Base-by-base conservation (phyloP, 2,888 invertebrate genomes). In the Sesia apiformis region DNA sequence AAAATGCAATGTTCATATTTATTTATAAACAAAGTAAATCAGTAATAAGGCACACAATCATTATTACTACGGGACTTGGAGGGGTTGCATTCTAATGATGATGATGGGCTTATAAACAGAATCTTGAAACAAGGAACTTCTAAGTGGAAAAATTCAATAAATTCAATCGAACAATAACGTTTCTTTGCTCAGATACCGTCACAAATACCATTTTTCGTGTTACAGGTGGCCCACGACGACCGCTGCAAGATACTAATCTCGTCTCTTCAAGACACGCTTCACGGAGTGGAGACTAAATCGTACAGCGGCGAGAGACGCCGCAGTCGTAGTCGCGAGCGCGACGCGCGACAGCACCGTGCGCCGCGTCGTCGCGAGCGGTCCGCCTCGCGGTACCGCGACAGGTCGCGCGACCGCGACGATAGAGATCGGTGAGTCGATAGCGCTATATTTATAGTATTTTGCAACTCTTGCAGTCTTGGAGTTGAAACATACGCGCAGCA, bases 231-330 rank as follows among this genome's bases (percentile, higher is more conserved):
- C 0, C 94, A 94, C 67, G 99, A 99, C 83, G 99, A 99, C 78
- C 93, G 99, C 49, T 99, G 99, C 90, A 98, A 98, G 89, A 98
- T 99, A 67, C 90, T 99, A 55, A 98, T 99, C 63, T 97, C 97
- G 66, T 98, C 98, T 0, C 91, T 99, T 3, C 97, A 98, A 84
- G 99, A 99, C 78, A 99, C 99, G 1, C 90, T 99, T 49, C 95
- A 97, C 79, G 98, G 98, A 52, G 98, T 99, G 7, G 99, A 99
- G 90, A 96, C 97, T 43, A 99, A 99, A 88, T 98, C 98, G 65
- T 98, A 98, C 78, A 97, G 96, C 64, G 78, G 73, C 54, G 79
- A 86, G 58, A 70, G 86, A 1, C 79, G 84, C 0, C 84, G 91
- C 6, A 92, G 92, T 0, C 81, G 92, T 0, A 81, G 80, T 3